phyloP scores from a whole-genome alignment of 2,113 vertebrate genomes.

The Sialia sialis region DNA sequence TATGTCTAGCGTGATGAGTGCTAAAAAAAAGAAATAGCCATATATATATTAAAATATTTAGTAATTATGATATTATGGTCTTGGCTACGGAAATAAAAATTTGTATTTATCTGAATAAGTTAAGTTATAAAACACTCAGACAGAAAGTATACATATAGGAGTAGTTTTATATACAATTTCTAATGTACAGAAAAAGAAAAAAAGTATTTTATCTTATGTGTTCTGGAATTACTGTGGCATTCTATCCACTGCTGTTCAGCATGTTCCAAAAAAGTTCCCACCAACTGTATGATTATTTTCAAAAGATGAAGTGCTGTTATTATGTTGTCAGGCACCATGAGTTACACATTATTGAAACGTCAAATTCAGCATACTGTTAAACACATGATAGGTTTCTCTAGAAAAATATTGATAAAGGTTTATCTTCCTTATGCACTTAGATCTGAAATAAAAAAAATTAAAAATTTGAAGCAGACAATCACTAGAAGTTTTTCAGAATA shows the following conservation, averaged over 20 bases:
- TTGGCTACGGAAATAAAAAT: background rate
- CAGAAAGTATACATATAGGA: background rate
- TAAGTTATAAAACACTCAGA: background rate
- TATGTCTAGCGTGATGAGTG: background rate
- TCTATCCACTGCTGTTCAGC: background rate
- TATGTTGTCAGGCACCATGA: constrained; percentile 17
- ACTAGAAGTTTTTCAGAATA: background rate
- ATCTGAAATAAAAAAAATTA: background rate
- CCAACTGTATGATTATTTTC: background rate
- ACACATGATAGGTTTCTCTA: background rate
- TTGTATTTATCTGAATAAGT: background rate
- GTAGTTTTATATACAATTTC: background rate
- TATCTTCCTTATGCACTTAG: background rate
- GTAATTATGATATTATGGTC: background rate
- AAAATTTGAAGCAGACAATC: background rate
- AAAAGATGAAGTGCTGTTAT: background rate
- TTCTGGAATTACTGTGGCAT: background rate
- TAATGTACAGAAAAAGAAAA: background rate
- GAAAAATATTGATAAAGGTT: constrained; percentile 34
- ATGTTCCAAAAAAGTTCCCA: background rate
- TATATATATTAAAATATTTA: background rate
- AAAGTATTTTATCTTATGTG: background rate
- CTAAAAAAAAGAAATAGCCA: background rate
- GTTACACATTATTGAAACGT: background rate
- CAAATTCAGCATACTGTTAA: background rate